Evolutionary conservation across 2,113 vertebrate species (phyloP).

Genomic region (Grammomys surdaster): DNA sequence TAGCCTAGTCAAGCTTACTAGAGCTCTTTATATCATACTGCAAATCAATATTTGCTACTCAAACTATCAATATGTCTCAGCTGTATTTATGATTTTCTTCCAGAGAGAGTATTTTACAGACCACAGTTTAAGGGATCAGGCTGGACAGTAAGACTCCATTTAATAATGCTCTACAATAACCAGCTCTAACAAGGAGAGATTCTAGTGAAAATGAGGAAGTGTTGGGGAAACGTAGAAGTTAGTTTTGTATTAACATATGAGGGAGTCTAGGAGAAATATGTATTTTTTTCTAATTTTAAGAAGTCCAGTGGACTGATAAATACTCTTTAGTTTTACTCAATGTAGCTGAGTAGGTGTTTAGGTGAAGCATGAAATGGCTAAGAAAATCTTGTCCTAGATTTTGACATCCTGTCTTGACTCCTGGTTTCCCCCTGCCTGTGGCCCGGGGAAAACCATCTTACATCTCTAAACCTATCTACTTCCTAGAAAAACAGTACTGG

Average conservation of each 20-base stretch:
- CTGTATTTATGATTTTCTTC: conserved; percentile 41
- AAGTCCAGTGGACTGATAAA: neutral
- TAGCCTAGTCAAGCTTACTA: neutral
- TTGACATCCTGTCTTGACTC: neutral
- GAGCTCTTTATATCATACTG: neutral
- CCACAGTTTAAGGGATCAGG: neutral
- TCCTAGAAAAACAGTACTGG: neutral
- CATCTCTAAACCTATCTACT: neutral
- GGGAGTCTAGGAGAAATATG: neutral
- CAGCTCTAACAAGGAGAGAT: conserved; percentile 15
- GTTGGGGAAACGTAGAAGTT: neutral
- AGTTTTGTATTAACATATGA: neutral
- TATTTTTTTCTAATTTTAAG: neutral
- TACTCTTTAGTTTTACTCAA: neutral
- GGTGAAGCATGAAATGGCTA: too few relatives aligned
- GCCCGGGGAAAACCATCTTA: neutral
- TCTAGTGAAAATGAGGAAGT: neutral
- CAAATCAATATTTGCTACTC: conserved; percentile 37
- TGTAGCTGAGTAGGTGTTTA: neutral
- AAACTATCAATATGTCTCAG: conserved; percentile 13
- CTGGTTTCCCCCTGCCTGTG: neutral
- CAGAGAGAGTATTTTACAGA: conserved; percentile 52
- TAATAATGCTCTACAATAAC: neutral
- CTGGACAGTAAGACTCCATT: neutral
- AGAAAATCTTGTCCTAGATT: neutral